A percentile compares a stretch with the other conserved stretches of the same genome.
Conservation (phyloP, 2,113 vertebrate genomes). For the Cichladusa arquata region DNA sequence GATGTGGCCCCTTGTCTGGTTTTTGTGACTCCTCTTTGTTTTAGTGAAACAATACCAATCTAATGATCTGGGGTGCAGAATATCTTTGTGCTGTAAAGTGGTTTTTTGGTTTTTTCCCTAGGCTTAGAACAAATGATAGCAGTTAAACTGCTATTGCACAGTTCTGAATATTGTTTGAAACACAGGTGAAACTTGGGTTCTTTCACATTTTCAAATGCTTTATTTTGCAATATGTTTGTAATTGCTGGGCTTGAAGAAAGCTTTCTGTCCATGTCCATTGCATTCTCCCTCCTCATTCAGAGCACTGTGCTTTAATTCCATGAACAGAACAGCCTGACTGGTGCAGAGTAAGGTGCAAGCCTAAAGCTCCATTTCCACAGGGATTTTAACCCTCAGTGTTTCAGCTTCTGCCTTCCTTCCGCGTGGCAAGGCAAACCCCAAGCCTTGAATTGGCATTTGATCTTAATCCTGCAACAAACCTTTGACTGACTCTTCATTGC, state of each 20-base stretch:
- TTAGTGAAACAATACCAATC: background rate
- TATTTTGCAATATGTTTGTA: background rate
- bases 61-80: background rate
- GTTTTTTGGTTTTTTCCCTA: background rate
- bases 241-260: background rate
- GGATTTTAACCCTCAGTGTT: background rate
- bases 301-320: background rate
- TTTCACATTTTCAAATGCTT: background rate
- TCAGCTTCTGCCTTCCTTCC: background rate
- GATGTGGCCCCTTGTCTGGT: background rate
- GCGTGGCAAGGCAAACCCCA: background rate
- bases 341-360: conserved; percentile 65
- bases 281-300: background rate
- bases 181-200: background rate
- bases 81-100: background rate
- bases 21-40: background rate
- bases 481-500: background rate
- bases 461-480: background rate
- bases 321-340: conserved; percentile 59
- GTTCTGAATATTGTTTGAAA: background rate
- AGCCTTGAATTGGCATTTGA: conserved; percentile 16
- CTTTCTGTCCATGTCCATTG: background rate
- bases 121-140: background rate
- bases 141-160: background rate
- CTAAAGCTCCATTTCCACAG: background rate